Percentiles rank a stretch among this genome's conserved stretches.
These are phyloP conservation scores for Nipponia nippon DNA, from an alignment of 2,113 vertebrate genomes.

Conservation along the genomic window DNA sequence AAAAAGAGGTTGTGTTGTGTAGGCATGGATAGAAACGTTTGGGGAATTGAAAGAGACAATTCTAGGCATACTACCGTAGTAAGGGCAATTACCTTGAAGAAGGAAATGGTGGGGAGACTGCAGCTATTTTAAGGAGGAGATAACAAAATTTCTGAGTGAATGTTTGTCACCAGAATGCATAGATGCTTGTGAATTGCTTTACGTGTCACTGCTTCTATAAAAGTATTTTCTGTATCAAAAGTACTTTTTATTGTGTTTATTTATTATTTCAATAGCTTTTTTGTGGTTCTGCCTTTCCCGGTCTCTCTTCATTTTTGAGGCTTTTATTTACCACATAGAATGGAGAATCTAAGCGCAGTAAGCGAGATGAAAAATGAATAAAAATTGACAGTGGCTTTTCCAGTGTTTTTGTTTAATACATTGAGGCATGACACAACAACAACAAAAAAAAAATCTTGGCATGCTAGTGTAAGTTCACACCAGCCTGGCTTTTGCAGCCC, in stretches of 20 bases:
- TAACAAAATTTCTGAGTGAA: not conserved
- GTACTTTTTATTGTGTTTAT: not conserved
- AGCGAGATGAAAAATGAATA: not conserved
- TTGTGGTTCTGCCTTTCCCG: not conserved
- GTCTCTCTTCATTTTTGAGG: not conserved
- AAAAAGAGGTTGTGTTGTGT: not conserved
- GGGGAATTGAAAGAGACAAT: not conserved
- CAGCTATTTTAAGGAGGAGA: not conserved
- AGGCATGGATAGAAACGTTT: not conserved
- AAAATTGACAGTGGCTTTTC: slow-evolving; percentile 19
- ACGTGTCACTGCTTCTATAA: not conserved
- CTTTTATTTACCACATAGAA: not conserved
- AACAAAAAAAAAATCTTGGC: slow-evolving; percentile 16
- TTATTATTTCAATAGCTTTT: not conserved
- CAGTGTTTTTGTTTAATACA: not conserved
- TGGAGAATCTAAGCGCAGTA: not conserved
- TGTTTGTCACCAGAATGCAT: not conserved
- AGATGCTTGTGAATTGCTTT: not conserved
- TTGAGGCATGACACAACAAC: slow-evolving; percentile 18
- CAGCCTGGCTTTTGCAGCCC: slow-evolving; percentile 62
- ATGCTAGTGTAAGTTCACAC: slow-evolving; percentile 39
- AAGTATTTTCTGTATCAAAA: not conserved
- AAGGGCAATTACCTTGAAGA: not conserved
- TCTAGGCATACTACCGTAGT: not conserved
- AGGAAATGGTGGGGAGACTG: not conserved